Evolutionary conservation across 2,888 invertebrate genomes (phyloP), one percentile per base, ranked within the genome.

Genomic region (Caradrina clavipalpis): DNA sequence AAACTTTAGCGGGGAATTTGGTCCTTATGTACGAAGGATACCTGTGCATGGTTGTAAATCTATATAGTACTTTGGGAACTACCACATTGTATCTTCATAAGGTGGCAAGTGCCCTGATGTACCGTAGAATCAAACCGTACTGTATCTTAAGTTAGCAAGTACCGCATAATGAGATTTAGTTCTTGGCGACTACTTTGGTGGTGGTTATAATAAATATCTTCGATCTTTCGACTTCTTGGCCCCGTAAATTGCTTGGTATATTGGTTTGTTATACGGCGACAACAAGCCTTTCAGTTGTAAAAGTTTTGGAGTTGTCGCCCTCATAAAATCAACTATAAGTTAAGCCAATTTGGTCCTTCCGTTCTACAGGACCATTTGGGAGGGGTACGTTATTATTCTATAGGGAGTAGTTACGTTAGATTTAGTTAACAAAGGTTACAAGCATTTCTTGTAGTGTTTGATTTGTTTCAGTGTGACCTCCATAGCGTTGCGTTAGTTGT

Each of bases 381-480:
- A 78, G 78, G 78, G 56, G 63, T 66, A 78, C 42, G 73, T 54
- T 63, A 45, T 59, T 81, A 77, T 77, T 69, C 78, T 70, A n/a
- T 81, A 71, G 69, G 73, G 58, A 71, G 57, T 82, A 73, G 69
- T 72, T 69, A 73, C 67, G 69, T 82, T 82, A 84, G 76, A 67
- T 76, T 26, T 73, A 82, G 69, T 71, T 84, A 78, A 86, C 88
- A 89, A 90, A 88, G 87, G 89, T 89, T 91, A 86, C 88, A 90
- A 92, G 94, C 94, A 94, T 94, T 94, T 94, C 83, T 88, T 79
- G 78, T 85, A 81, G 87, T 88, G 87, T 89, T 87, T 88, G 85
- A 73, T 85, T 84, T 80, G 71, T 85, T 88, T 80, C 77, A 67
- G 84, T 87, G 79, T 78, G 83, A 86, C 82, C 83, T 79, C 81